Base-by-base conservation (phyloP, 1,140 invertebrate genomes). In the Homalodisca vitripennis region DNA sequence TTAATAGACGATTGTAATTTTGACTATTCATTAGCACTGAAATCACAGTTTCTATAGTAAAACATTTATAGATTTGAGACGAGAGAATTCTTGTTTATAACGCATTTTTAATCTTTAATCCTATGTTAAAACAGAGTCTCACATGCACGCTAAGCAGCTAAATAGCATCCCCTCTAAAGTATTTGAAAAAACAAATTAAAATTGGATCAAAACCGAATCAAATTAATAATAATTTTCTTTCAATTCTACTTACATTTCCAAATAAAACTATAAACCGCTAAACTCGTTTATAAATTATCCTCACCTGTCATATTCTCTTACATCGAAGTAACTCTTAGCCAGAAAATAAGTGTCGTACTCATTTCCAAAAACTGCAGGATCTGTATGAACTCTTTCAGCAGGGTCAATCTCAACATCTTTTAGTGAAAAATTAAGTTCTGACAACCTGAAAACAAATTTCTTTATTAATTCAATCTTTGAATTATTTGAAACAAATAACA, bases 281-380 rank as follows among this genome's bases (percentile, higher is more conserved):
- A 27, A 29, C 29, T 29, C 57, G 51, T 41, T 47, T 13, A 55
- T 51, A 32, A 71, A 27, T 60, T 57, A 22, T 63, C 46, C 30
- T 63, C 71, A 79, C 79, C 80, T 85, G 74, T 95, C 92, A 80
- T 95, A 98, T 80, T 98, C 95, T 75, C 93, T 91, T 17, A 92
- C 82, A 81, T 98, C 94, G 79, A 97, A 98, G 77, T 95, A 96
- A 74, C 89, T 90, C 79, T 94, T 95, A 0, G 93, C 92, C 67
- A 97, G 77, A 29, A 86, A 84, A 77, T 94, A 97, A 10, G 83
- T 73, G 41, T 71, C 89, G 63, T 86, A 85, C 76, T 93, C 87
- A 73, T 85, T 79, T 14, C 83, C 79, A 47, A 74, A 74, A 53
- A 80, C 78, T 70, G 81, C 77, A 1, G 68, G 70, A 66, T 74